A percentile compares a stretch with the other conserved stretches of the same genome.
These are phyloP conservation scores for Lepus timidus DNA, from an alignment of 2,113 vertebrate genomes.

Conservation along the genomic window DNA sequence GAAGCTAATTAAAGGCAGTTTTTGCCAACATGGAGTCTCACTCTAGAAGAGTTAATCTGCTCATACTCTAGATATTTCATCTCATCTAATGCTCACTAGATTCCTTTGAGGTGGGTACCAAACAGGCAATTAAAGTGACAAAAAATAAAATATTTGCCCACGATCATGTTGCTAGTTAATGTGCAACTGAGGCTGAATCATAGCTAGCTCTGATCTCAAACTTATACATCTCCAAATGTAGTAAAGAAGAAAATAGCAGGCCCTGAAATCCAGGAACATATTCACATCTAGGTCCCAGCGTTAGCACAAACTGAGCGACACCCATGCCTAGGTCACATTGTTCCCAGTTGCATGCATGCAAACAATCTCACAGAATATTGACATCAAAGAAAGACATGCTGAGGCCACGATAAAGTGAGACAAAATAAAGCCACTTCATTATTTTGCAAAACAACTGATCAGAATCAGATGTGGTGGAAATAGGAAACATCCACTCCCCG, in stretches of 20 bases:
- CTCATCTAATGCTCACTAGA: neutral
- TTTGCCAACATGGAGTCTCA: neutral
- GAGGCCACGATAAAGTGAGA: neutral
- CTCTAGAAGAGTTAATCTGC: slow-evolving; percentile 4
- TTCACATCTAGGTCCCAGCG: neutral
- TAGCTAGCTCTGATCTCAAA: neutral
- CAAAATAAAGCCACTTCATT: neutral
- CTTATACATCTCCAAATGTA: neutral
- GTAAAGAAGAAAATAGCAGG: neutral
- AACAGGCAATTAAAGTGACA: neutral
- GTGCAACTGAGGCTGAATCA: neutral
- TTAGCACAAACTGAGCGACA: neutral
- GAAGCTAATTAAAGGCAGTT: neutral
- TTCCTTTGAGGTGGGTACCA: slow-evolving; percentile 13
- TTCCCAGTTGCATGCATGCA: neutral
- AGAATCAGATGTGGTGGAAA: slow-evolving; percentile 15
- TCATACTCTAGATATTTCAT: neutral
- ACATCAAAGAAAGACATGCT: slow-evolving; percentile 18
- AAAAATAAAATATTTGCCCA: neutral
- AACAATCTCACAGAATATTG: neutral
- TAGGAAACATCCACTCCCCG: neutral
- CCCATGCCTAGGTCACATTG: too few species aligned
- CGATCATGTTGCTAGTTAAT: neutral
- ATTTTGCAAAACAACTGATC: slow-evolving; percentile 10
- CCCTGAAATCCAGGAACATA: neutral